Conservation (phyloP, 2,113 vertebrate species). For the Sylvia atricapilla region DNA sequence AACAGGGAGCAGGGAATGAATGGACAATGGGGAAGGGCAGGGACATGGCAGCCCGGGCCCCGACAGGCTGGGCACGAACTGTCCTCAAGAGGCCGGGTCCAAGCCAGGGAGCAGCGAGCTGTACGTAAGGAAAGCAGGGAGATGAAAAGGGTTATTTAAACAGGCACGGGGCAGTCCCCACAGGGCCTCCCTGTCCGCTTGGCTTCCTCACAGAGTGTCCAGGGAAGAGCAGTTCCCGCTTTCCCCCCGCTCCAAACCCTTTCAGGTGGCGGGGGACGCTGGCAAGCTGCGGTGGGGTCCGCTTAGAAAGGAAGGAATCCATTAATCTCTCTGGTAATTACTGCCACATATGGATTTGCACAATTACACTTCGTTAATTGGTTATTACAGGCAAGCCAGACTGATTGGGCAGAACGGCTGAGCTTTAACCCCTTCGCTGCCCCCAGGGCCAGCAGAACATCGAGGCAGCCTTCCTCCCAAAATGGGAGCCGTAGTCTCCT, state of each 20-base stretch:
- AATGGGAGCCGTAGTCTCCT: neutral
- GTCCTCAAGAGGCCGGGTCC: neutral
- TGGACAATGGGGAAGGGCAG: slow-evolving; percentile 35
- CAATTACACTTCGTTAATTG: slow-evolving; percentile 65
- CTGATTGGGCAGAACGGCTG: slow-evolving; percentile 19
- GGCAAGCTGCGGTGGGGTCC: neutral
- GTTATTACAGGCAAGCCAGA: slow-evolving; percentile 45
- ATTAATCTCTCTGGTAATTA: slow-evolving; percentile 65
- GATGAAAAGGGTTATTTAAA: slow-evolving; percentile 56
- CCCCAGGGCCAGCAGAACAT: neutral
- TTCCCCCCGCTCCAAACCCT: neutral
- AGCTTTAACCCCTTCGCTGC: slow-evolving; percentile 24
- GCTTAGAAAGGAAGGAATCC: slow-evolving; percentile 54
- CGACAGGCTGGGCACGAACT: neutral
- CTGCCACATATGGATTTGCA: slow-evolving; percentile 62
- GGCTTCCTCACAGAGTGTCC: neutral
- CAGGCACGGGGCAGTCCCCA: neutral
- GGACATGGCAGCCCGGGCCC: neutral
- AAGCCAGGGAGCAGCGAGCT: neutral
- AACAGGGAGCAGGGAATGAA: slow-evolving; percentile 34
- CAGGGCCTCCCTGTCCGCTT: neutral
- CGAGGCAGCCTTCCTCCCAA: neutral
- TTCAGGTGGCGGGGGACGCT: slow-evolving; percentile 14
- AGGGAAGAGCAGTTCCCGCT: neutral
- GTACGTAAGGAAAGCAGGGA: neutral